Base-by-base conservation (phyloP, 2,888 invertebrate genomes). In the Laspeyria flexula region DNA sequence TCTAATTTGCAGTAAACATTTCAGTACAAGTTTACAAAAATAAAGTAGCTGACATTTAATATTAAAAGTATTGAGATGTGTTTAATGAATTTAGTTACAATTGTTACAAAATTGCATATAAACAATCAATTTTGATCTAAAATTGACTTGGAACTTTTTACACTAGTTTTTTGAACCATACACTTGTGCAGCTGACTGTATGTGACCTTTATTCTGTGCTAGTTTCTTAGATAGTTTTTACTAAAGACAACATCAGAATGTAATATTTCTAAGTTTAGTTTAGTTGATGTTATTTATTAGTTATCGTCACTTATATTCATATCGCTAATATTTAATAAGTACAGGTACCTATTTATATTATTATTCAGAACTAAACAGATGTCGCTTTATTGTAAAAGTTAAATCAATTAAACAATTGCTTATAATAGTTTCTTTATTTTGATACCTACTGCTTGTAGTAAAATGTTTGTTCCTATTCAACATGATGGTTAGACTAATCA, bases 371-470 rank as follows among this genome's bases (percentile, higher is more conserved):
- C 51, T 64, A 59, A 67, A 60, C 52, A 59, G 44, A 62, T 68
- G 56, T 55, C 39, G 68, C 71, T 61, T 65, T 69, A 68, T 63
- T 65, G 56, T 67, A 65, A 60, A 64, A 58, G 65, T 67, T 67
- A 65, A 65, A 66, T 71, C 57, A 61, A 71, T 64, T 69, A 71
- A 71, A 66, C 10, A 49, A 57, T 43, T 68, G 62, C 67, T 63
- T 71, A 60, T 47, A 43, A 10, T 29, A 40, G 6, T 6, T 9
- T 3, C 30, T 9, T 27, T 35, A 39, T 42, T 53, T 39, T n/a
- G 23, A 33, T 35, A 5, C 25, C 25, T 6, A 25, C 5, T 5
- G 21, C n/a, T n/a, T n/a, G n/a, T n/a, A n/a, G n/a, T n/a, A n/a
- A n/a, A n/a, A n/a, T n/a, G n/a, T n/a, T n/a, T n/a, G n/a, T n/a